Percentiles rank a stretch among this genome's conserved stretches.
Conservation (phyloP, 1,140 invertebrate species). For the Eumeta japonica region DNA sequence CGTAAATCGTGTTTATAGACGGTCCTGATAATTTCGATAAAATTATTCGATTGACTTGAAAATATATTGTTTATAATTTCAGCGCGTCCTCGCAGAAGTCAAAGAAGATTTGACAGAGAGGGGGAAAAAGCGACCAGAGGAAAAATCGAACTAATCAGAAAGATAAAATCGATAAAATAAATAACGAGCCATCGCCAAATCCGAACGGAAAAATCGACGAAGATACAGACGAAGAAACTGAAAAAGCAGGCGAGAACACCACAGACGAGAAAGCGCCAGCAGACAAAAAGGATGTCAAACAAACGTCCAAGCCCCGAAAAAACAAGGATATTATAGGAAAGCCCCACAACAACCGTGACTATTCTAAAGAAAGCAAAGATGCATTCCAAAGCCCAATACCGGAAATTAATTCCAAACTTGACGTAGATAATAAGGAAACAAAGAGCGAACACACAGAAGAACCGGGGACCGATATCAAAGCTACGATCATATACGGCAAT, state of each 20-base stretch:
- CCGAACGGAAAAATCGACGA: not conserved
- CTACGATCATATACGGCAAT: conserved; percentile 21
- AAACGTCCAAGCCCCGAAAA: conserved; percentile 6
- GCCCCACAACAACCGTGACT: not conserved
- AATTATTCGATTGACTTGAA: too few species aligned
- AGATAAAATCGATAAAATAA: too few species aligned
- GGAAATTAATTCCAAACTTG: not conserved
- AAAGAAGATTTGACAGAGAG: conserved; percentile 18
- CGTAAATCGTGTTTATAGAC: too few species aligned
- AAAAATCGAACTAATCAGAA: too few species aligned
- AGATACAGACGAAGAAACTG: not conserved
- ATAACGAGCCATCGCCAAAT: conserved; percentile 1
- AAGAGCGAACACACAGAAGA: not conserved
- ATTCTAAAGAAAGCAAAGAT: not conserved
- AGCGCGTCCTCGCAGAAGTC: conserved; percentile 12
- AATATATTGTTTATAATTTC: conserved; percentile 2
- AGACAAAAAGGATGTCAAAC: conserved; percentile 1
- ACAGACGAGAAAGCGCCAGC: conserved; percentile 2
- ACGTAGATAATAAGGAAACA: not conserved
- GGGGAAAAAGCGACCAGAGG: too few species aligned
- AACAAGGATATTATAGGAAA: conserved; percentile 6
- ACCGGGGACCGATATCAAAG: conserved; percentile 3
- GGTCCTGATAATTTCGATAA: too few species aligned
- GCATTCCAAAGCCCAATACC: not conserved
- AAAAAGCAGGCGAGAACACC: conserved; percentile 5